Evolutionary conservation across 2,797 vertebrate genomes (phyloP).

Genomic region (Loris lydekkerianus): DNA sequence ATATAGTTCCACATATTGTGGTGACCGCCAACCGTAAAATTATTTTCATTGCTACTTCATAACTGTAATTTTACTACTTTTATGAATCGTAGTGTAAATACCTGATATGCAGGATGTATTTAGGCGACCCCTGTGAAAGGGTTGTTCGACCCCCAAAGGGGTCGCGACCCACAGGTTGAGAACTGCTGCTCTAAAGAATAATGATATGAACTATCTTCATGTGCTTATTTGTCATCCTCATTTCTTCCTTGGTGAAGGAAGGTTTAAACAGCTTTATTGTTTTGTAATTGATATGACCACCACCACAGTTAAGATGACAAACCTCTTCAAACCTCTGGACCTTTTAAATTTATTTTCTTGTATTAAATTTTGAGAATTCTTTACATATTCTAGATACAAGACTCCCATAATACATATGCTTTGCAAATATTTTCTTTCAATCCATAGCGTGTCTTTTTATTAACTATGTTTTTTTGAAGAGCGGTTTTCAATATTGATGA

Average conservation of each 20-base stretch:
- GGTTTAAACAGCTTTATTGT: no score
- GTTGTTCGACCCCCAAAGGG: no score
- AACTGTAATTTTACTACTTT: no score
- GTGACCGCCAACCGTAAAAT: no score
- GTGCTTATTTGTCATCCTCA: background rate
- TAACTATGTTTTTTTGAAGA: background rate
- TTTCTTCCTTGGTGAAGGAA: background rate
- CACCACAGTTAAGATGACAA: no score
- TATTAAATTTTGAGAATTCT: background rate
- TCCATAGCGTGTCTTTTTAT: slow-evolving; percentile 2
- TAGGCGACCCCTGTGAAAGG: no score
- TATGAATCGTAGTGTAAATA: no score
- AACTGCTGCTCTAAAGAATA: background rate
- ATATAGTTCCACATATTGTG: no score
- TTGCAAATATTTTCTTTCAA: background rate
- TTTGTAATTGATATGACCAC: no score
- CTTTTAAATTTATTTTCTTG: slow-evolving; percentile 9
- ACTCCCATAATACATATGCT: background rate
- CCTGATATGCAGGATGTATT: no score
- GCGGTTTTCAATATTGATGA: background rate
- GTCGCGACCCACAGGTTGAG: no score
- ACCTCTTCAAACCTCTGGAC: background rate
- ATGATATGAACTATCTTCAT: slow-evolving; percentile 3
- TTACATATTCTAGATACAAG: background rate
- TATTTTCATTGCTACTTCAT: no score